These are phyloP conservation scores for Cirrhinus molitorella DNA, from an alignment of 2,797 vertebrate species.

Conservation along the genomic window DNA sequence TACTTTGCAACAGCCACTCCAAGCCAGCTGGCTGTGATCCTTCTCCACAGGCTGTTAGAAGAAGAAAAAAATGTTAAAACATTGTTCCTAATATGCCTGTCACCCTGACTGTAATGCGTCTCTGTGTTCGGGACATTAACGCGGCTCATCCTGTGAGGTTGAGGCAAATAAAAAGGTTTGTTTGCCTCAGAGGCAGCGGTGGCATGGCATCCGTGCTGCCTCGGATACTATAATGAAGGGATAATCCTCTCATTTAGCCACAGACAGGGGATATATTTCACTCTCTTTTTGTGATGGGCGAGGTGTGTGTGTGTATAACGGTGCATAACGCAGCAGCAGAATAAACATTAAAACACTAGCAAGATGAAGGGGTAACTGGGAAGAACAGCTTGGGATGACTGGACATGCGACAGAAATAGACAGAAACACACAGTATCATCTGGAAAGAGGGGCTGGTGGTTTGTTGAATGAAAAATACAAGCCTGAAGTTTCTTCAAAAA, in stretches of 20 bases:
- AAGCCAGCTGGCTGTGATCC: conserved; percentile 47
- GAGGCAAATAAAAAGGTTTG: conserved; percentile 37
- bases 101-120: conserved; percentile 39
- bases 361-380: background rate
- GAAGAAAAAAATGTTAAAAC: conserved; percentile 21
- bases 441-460: conserved; percentile 20
- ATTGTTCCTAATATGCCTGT: conserved; percentile 38
- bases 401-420: conserved; percentile 14
- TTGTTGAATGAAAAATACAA: background rate
- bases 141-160: conserved; percentile 45
- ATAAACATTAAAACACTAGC: conserved; percentile 39
- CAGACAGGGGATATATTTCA: conserved; percentile 61
- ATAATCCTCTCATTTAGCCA: conserved; percentile 72
- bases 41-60: conserved; percentile 42
- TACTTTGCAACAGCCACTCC: conserved; percentile 41
- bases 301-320: conserved; percentile 36
- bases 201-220: conserved; percentile 65
- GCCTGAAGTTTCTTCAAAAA: background rate
- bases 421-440: conserved; percentile 6
- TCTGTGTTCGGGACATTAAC: conserved; percentile 48
- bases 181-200: conserved; percentile 64
- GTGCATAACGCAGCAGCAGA: conserved; percentile 36
- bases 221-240: conserved; percentile 72
- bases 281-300: conserved; percentile 30
- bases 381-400: conserved; percentile 19